phyloP scores from a whole-genome alignment of 2,888 invertebrate genomes.

The Linnaemya vulpina region DNA sequence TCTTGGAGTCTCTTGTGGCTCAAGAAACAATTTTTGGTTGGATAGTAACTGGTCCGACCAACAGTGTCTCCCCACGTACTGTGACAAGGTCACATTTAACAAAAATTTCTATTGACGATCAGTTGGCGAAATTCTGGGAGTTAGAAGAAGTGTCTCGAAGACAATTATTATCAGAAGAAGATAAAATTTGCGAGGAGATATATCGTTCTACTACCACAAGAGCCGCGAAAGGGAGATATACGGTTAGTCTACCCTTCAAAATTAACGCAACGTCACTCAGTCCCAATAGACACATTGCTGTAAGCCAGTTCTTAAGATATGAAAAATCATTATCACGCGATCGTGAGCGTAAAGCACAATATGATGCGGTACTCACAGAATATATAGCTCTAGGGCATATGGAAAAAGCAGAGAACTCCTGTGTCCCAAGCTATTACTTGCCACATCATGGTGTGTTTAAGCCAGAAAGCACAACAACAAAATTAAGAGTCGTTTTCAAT shows the following conservation, averaged over 20 bases:
- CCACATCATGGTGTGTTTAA: too few species aligned
- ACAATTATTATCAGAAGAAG: neutral
- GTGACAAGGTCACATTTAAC: neutral
- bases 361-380: too few species aligned
- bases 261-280: too few species aligned
- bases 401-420: too few species aligned
- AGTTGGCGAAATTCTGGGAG: slow-evolving; percentile 18
- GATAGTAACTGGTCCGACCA: slow-evolving; percentile 1
- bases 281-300: neutral
- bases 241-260: too few species aligned
- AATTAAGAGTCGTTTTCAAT: neutral
- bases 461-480: too few species aligned
- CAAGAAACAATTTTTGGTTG: slow-evolving; percentile 29
- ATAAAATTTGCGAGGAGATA: neutral
- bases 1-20: slow-evolving; percentile 26
- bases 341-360: too few species aligned
- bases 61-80: neutral
- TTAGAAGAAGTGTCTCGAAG: slow-evolving; percentile 43
- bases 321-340: too few species aligned
- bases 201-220: slow-evolving; percentile 22
- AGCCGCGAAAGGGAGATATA: neutral
- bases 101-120: neutral
- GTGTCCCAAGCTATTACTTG: too few species aligned
- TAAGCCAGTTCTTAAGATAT: too few species aligned
- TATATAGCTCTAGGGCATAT: too few species aligned